Base-by-base conservation (phyloP, 2,113 vertebrate genomes). In the Alligator mississippiensis region DNA sequence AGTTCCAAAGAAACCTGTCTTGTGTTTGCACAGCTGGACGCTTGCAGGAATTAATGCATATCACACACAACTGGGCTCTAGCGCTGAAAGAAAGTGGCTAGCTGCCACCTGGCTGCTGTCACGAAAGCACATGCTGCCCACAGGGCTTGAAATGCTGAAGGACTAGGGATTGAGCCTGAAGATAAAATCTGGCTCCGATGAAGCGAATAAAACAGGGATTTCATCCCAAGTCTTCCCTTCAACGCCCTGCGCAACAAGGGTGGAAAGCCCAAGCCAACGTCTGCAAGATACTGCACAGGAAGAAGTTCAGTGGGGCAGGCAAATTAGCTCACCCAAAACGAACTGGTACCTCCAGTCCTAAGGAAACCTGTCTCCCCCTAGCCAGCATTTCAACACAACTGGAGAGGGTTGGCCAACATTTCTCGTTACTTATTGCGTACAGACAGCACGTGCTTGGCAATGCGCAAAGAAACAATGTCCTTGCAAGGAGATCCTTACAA, bases 211-310 rank as follows among this genome's bases (percentile, higher is more conserved):
- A 47, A 47, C 0, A 0, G 91, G 89, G 11, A 34, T 93, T 80
- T 83, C 94, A 88, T 79, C 75, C 4, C 77, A 72, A 25, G 2
- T 38, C 70, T 84, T 94, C 92, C 91, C 84, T 59, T 81, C 64
- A 78, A 89, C 58, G 60, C 27, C 0, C 59, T n/a, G 76, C 84
- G 76, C 63, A 59, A 83, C 8, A 4, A 85, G 57, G 88, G 84
- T 77, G 70, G 24, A 47, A 91, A 77, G 8, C 55, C 0, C 0
- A 79, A 0, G 5, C 79, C 91, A 96, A 87, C 66, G 66, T 91
- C 34, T 63, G 83, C 55, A 93, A 95, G 78, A 91, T 34, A 85
- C 88, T 92, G 88, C 82, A 21, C 88, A 94, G 94, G 91, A 94
- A 12, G 1, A 79, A 85, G 84, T 54, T 96, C 95, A 96, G 89